Conservation (phyloP, 2,888 invertebrate genomes). For the Perizoma affinitatum region DNA sequence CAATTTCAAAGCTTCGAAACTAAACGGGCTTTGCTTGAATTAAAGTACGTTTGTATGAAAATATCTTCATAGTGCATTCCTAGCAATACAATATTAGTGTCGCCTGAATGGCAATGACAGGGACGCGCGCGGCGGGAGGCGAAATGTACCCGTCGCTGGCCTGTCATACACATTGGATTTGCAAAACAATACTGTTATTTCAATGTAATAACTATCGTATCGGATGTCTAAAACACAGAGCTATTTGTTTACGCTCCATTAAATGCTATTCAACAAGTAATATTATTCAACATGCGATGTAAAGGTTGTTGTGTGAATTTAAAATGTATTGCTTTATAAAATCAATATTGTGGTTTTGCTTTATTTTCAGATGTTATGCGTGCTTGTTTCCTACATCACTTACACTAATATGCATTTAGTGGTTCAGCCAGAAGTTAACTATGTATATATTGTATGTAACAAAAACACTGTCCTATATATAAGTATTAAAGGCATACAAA, state of each 20-base stretch:
- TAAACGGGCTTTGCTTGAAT: no score
- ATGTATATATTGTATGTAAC: no score
- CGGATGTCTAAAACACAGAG: conserved; percentile 67
- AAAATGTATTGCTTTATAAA: no score
- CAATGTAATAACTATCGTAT: conserved; percentile 72
- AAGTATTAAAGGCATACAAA: no score
- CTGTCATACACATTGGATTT: conserved; percentile 45
- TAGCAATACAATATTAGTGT: conserved; percentile 49
- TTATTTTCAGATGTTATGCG: no score
- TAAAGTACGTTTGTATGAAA: no score
- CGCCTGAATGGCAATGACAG: conserved; percentile 72
- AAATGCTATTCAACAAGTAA: conserved; percentile 36
- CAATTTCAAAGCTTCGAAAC: no score
- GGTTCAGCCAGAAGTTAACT: no score
- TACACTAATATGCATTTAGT: no score
- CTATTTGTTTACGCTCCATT: conserved; percentile 55
- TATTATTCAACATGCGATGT: conserved; percentile 17
- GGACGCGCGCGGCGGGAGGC: conserved; percentile 65
- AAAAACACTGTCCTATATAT: no score
- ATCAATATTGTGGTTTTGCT: no score
- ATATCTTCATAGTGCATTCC: not conserved
- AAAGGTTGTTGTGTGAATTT: not conserved
- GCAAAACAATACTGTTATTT: conserved; percentile 70
- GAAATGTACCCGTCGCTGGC: conserved; percentile 65
- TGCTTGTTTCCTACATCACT: no score